Evolutionary conservation across 2,888 invertebrate species (phyloP).

Genomic region (Morpho helenor): DNA sequence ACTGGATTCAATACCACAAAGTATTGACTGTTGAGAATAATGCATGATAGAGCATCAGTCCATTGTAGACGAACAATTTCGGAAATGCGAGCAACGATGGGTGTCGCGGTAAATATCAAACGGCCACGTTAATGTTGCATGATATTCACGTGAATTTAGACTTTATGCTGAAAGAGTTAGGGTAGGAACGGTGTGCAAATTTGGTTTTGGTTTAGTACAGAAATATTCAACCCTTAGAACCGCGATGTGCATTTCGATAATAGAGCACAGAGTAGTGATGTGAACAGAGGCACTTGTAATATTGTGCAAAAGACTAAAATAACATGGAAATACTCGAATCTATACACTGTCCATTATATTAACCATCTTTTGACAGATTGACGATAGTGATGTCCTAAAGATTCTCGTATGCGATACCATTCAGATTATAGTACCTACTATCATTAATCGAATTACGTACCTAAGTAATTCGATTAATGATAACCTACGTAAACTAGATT

Average conservation of each 20-base stretch:
- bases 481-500: no score
- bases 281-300: neutral
- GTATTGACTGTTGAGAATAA: slow-evolving; percentile 13
- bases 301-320: neutral
- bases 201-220: slow-evolving; percentile 28
- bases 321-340: no score
- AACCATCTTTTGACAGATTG: no score
- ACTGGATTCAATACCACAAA: neutral
- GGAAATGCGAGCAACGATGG: slow-evolving; percentile 49
- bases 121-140: slow-evolving; percentile 11
- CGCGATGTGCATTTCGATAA: slow-evolving; percentile 74
- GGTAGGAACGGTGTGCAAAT: slow-evolving; percentile 4
- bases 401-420: no score
- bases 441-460: no score
- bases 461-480: no score
- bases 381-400: no score
- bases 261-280: slow-evolving; percentile 46
- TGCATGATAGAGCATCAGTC: slow-evolving; percentile 13
- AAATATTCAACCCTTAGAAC: slow-evolving; percentile 73
- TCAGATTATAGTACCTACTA: no score
- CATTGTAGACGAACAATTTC: slow-evolving; percentile 52
- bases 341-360: no score
- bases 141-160: slow-evolving; percentile 15
- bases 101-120: slow-evolving; percentile 45
- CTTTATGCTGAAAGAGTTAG: slow-evolving; percentile 26